phyloP scores from a whole-genome alignment of 2,797 vertebrate genomes.

The Triplophysa bombifrons region DNA sequence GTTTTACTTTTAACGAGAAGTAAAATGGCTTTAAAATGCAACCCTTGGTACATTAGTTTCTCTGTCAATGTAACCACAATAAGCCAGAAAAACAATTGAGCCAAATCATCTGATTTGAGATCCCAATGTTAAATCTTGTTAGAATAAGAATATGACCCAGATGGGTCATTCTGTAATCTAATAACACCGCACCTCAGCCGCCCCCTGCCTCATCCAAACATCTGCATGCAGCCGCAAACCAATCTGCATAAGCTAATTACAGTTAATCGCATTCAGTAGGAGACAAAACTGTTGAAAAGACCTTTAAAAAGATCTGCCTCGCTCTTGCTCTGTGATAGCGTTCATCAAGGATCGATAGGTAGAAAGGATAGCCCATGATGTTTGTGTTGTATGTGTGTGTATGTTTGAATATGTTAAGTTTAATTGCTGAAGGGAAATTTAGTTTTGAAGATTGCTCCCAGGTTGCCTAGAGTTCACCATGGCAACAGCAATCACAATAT shows the following conservation, averaged over 20 bases:
- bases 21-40: background rate
- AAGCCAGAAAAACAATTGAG: background rate
- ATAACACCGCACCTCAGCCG: conserved; percentile 48
- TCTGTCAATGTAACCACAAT: background rate
- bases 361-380: conserved; percentile 9
- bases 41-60: background rate
- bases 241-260: conserved; percentile 55
- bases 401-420: conserved; percentile 39
- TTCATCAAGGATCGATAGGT: conserved; percentile 26
- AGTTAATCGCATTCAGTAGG: conserved; percentile 55
- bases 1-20: background rate
- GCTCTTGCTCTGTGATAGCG: conserved; percentile 38
- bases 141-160: conserved; percentile 42
- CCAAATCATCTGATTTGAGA: conserved; percentile 39
- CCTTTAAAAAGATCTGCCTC: conserved; percentile 49
- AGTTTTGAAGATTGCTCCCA: conserved; percentile 48
- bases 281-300: conserved; percentile 51
- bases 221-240: conserved; percentile 51
- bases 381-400: conserved; percentile 25
- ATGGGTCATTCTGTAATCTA: conserved; percentile 53
- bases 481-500: conserved; percentile 55
- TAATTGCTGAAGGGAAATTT: conserved; percentile 50
- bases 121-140: conserved; percentile 41
- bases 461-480: conserved; percentile 48
- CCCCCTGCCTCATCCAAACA: conserved; percentile 47